These are phyloP conservation scores for Sinodicranocentrus sp. DNA, from an alignment of 2,888 invertebrate genomes.

Conservation along the genomic window DNA sequence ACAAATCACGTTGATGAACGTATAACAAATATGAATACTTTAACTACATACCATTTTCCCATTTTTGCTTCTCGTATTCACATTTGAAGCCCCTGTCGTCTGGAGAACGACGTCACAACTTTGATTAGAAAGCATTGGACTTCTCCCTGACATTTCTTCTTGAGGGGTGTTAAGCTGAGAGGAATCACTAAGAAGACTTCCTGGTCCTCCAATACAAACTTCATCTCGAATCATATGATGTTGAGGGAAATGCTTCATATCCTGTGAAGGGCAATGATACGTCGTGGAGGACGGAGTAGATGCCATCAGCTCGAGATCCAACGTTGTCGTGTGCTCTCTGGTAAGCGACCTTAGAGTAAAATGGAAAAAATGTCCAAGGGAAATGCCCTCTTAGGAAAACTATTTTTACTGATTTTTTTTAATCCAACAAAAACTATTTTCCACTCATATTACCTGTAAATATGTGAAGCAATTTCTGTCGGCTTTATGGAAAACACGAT, in stretches of 20 bases:
- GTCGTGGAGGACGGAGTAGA: conserved; percentile 23
- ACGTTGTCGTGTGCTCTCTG: conserved; percentile 71
- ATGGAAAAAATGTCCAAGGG: too few relatives aligned
- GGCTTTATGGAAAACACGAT: conserved; percentile 83
- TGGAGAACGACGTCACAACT: conserved; percentile 71
- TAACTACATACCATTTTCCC: background rate
- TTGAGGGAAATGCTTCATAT: background rate
- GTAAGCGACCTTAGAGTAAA: conserved; percentile 63
- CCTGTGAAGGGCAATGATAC: conserved; percentile 20
- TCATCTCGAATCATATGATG: background rate
- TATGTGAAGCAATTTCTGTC: conserved; percentile 79
- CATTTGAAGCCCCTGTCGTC: background rate
- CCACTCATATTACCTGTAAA: conserved; percentile 63
- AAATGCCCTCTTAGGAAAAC: too few relatives aligned
- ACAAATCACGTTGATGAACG: too few relatives aligned
- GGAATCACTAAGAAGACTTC: conserved; percentile 17
- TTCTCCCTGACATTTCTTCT: background rate
- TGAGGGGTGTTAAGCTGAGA: background rate
- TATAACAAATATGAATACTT: too few relatives aligned
- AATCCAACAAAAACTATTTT: background rate
- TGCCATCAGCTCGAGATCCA: conserved; percentile 72
- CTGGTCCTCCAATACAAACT: conserved; percentile 14
- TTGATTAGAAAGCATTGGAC: conserved; percentile 64
- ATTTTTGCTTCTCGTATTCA: background rate
- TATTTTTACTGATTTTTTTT: background rate